These are phyloP conservation scores for Peromyscus aztecus DNA, from an alignment of 2,797 vertebrate genomes.

Conservation along the genomic window DNA sequence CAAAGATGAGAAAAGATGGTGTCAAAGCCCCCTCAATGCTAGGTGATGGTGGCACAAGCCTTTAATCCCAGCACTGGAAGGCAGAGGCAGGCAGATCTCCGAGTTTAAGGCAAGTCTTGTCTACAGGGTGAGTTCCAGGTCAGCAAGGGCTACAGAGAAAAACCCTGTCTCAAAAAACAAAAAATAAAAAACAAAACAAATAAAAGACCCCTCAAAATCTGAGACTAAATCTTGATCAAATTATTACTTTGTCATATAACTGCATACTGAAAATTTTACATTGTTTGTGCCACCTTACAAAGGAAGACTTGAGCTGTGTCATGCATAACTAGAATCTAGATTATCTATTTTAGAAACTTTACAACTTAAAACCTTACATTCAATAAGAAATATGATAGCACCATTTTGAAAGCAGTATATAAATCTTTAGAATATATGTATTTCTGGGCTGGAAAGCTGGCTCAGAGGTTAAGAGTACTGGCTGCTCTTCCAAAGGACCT, in stretches of 20 bases:
- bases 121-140: background rate
- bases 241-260: constrained; percentile 4
- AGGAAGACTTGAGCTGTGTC: background rate
- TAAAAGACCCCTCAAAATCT: background rate
- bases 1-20: background rate
- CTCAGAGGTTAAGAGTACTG: background rate
- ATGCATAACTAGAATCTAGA: background rate
- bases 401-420: constrained; percentile 20
- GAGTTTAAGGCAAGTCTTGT: background rate
- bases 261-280: constrained; percentile 7
- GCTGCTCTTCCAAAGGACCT: background rate
- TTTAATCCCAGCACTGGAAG: background rate
- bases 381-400: background rate
- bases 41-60: background rate
- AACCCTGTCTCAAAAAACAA: background rate
- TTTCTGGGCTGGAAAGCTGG: background rate
- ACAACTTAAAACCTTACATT: background rate
- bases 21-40: background rate
- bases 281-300: constrained; percentile 17
- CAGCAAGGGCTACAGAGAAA: background rate
- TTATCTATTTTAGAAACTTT: background rate
- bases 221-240: constrained; percentile 3
- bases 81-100: background rate
- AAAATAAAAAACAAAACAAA: background rate
- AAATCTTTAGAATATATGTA: background rate